These are phyloP conservation scores for Harpagoxenus sublaevis DNA, from an alignment of 2,888 invertebrate species.

Conservation along the genomic window DNA sequence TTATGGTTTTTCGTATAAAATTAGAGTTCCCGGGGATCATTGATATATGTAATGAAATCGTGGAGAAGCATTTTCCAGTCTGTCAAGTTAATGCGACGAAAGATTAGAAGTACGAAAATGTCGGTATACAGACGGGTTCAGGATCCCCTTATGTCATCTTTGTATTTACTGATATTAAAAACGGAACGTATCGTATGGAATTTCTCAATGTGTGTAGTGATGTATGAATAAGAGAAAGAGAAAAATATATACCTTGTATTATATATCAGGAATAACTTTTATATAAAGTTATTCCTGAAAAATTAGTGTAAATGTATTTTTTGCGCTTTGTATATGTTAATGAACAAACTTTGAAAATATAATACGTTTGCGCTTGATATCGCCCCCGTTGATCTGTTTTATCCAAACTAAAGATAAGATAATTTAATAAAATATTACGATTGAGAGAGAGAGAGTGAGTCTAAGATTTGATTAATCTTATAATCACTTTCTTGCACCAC, in stretches of 20 bases:
- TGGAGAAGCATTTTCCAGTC: too few species aligned
- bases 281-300: neutral
- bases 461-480: neutral
- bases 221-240: neutral
- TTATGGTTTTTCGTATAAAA: too few species aligned
- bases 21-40: too few species aligned
- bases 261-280: neutral
- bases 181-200: neutral
- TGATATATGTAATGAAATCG: too few species aligned
- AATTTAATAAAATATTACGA: neutral
- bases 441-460: neutral
- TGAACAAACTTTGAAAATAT: neutral
- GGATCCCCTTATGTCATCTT: neutral
- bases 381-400: neutral
- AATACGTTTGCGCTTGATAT: neutral
- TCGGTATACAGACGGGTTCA: too few species aligned
- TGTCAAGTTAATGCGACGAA: too few species aligned
- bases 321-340: neutral
- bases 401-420: neutral
- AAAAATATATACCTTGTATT: neutral
- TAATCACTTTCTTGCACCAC: neutral
- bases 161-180: neutral
- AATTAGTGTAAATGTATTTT: neutral
- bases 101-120: too few species aligned
- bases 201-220: neutral